Evolutionary conservation across 2,888 invertebrate species (phyloP).

Genomic region (Sinhomidia bicolor): DNA sequence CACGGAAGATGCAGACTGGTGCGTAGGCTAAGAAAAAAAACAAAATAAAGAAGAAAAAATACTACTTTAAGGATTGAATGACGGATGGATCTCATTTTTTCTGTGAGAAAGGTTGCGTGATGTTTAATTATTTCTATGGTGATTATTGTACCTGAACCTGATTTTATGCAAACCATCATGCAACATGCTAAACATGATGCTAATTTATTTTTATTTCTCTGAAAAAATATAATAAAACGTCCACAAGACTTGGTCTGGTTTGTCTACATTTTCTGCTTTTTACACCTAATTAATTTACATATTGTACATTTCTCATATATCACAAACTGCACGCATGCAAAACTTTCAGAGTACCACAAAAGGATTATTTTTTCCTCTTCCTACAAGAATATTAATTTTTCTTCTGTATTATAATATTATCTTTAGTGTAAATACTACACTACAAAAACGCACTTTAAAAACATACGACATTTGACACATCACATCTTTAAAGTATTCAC

Average conservation of each 20-base stretch:
- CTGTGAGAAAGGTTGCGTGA: background rate
- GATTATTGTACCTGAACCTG: background rate
- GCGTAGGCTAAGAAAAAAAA: conserved; percentile 43
- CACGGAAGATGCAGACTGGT: conserved; percentile 78
- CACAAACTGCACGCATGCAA: background rate
- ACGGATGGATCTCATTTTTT: conserved; percentile 29
- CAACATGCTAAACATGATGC: background rate
- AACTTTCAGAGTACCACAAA: too few species aligned
- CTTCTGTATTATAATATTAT: too few species aligned
- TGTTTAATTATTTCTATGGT: too few species aligned
- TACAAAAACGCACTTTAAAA: too few species aligned
- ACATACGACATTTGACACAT: too few species aligned
- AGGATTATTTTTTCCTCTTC: too few species aligned
- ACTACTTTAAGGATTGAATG: too few species aligned
- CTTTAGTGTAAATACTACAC: too few species aligned
- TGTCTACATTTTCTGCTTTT: background rate
- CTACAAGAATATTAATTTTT: too few species aligned
- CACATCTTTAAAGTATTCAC: too few species aligned
- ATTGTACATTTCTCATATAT: background rate
- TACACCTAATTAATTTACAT: background rate
- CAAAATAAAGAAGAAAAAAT: background rate
- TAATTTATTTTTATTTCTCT: background rate
- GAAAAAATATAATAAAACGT: background rate
- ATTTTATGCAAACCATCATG: background rate
- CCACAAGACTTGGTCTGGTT: background rate